Percentiles rank a stretch among this genome's conserved stretches.
Evolutionary conservation across 2,888 invertebrate species (phyloP).

Genomic region (Ectropis crepuscularia): DNA sequence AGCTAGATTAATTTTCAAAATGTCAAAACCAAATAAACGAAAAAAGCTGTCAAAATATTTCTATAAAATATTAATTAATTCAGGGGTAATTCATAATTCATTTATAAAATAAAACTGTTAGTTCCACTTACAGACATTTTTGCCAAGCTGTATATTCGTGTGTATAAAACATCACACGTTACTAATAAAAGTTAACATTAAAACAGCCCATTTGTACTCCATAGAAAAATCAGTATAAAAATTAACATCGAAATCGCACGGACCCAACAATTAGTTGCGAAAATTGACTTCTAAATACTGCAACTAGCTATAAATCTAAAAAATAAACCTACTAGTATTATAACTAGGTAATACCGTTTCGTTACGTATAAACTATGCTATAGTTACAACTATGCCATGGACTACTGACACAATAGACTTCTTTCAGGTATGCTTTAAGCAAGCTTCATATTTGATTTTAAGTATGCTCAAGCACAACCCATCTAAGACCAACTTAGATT

Average conservation of each 20-base stretch:
- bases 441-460: neutral
- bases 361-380: conserved; percentile 37
- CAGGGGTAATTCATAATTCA: too few relatives aligned
- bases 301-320: conserved; percentile 33
- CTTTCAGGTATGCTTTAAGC: neutral
- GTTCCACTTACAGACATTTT: too few relatives aligned
- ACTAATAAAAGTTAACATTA: neutral
- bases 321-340: conserved; percentile 30
- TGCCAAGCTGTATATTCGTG: too few relatives aligned
- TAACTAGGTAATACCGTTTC: conserved; percentile 38
- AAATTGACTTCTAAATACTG: conserved; percentile 27
- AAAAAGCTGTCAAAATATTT: too few relatives aligned
- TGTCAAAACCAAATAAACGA: too few relatives aligned
- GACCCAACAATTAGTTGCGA: conserved; percentile 14
- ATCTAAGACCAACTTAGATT: too few relatives aligned
- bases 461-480: neutral
- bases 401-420: conserved; percentile 14
- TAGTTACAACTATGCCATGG: conserved; percentile 27
- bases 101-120: too few relatives aligned
- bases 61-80: too few relatives aligned
- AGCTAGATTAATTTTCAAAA: too few relatives aligned
- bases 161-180: too few relatives aligned
- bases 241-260: conserved; percentile 19
- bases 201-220: conserved; percentile 26
- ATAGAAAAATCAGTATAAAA: conserved; percentile 23